phyloP scores from a whole-genome alignment of 2,797 vertebrate genomes.

The Distichodus sexfasciatus region DNA sequence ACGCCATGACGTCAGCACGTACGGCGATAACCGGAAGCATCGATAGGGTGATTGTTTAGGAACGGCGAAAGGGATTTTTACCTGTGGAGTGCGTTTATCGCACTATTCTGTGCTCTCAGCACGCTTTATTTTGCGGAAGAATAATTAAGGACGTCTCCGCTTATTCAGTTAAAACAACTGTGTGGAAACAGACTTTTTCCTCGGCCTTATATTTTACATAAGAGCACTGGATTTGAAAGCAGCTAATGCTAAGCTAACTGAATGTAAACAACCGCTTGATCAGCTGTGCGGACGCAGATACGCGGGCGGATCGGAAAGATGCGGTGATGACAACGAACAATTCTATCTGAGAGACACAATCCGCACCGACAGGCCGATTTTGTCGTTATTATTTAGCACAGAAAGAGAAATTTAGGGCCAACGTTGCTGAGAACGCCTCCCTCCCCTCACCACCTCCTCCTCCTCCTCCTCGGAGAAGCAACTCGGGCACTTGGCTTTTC shows the following conservation, averaged over 20 bases:
- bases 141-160: constrained; percentile 5
- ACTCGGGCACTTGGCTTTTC: background rate
- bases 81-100: constrained; percentile 3
- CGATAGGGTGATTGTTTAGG: constrained; percentile 62
- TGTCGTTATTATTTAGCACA: background rate
- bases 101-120: background rate
- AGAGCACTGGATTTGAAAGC: constrained; percentile 63
- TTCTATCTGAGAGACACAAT: constrained; percentile 3
- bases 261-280: constrained; percentile 74
- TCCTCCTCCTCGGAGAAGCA: too few species aligned
- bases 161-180: too few species aligned
- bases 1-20: too few species aligned
- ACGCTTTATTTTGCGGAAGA: background rate
- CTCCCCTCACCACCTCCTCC: background rate
- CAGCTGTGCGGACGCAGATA: constrained; percentile 61
- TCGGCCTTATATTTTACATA: constrained; percentile 29
- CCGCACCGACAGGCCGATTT: background rate
- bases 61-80: constrained; percentile 30
- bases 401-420: background rate
- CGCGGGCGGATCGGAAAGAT: constrained; percentile 57
- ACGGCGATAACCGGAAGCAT: constrained; percentile 78
- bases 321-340: constrained; percentile 57
- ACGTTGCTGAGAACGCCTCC: constrained; percentile 35
- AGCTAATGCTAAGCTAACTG: constrained; percentile 67
- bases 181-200: too few species aligned